Evolutionary conservation across 2,888 invertebrate species (phyloP), one percentile per base, ranked within the genome.

Genomic region (Epistrophe eligans): DNA sequence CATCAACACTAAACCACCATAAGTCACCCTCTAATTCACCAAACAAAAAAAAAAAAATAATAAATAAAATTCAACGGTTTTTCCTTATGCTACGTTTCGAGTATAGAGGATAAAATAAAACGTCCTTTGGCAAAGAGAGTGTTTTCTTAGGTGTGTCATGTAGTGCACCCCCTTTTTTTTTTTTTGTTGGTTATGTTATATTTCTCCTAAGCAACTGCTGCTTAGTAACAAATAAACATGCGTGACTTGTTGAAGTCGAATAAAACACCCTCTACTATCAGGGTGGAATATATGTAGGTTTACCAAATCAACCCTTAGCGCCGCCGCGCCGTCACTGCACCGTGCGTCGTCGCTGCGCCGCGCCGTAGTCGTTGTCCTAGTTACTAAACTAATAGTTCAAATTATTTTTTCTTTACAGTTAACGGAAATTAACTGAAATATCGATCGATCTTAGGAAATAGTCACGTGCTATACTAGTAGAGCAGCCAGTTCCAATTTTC

Each of bases 341-440:
- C n/a, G n/a, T n/a, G 71, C 76, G 66, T 66, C 62, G 40, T 9
- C 24, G 24, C 24, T 24, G 24, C 19, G 19, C 8, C 17, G 4
- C 7, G 17, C 10, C 17, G 11, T 11, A 2, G 4, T n/a, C 32
- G 19, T 62, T 28, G 64, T 62, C 28, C 24, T 70, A 45, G 50
- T 43, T n/a, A 35, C 57, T 4, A 28, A 24, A 24, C 9, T 28
- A 8, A 28, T 43, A 57, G 60, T 64, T 70, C 50, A 43, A 48
- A 45, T 83, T 40, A 40, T 70, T 28, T 19, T 24, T 57, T 79
- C 50, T 55, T 70, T 57, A 40, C 38, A 70, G 77, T 82, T 87
- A 87, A 87, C 87, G 87, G 83, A 79, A 70, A 72, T 87, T 83
- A 87, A 87, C 82, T 62, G 87, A 87, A 87, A 87, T 87, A 87